A percentile compares a stretch with the other conserved stretches of the same genome.
phyloP scores from a whole-genome alignment of 2,797 vertebrate species.

The Arremon aurantiirostris region DNA sequence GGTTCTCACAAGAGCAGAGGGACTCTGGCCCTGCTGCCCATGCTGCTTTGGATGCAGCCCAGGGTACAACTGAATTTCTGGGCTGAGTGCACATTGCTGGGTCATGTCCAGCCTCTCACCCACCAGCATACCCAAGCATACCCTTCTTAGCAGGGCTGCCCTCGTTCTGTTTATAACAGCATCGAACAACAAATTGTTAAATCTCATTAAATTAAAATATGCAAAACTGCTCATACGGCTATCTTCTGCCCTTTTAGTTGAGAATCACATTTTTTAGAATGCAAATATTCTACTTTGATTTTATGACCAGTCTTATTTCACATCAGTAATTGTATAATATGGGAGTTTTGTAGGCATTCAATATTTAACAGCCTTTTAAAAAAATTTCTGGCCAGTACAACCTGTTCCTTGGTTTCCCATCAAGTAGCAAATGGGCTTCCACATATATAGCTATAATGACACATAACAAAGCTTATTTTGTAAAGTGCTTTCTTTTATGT shows the following conservation, averaged over 20 bases:
- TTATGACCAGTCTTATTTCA: background rate
- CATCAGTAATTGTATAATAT: background rate
- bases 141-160: background rate
- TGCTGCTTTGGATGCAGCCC: background rate
- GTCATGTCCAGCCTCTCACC: background rate
- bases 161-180: background rate
- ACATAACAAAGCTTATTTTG: background rate
- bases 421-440: background rate
- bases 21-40: background rate
- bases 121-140: background rate
- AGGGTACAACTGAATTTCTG: background rate
- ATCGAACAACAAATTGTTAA: background rate
- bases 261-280: background rate
- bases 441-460: background rate
- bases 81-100: background rate
- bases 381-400: background rate
- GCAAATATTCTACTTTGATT: background rate
- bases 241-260: background rate
- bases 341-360: background rate
- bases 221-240: background rate
- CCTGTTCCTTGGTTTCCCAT: background rate
- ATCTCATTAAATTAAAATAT: background rate
- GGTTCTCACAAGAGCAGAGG: background rate
- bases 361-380: background rate
- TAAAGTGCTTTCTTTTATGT: background rate